Percentiles rank a stretch among this genome's conserved stretches.
Conservation (phyloP, 1,140 invertebrate species). For the Achatina immaculata region DNA sequence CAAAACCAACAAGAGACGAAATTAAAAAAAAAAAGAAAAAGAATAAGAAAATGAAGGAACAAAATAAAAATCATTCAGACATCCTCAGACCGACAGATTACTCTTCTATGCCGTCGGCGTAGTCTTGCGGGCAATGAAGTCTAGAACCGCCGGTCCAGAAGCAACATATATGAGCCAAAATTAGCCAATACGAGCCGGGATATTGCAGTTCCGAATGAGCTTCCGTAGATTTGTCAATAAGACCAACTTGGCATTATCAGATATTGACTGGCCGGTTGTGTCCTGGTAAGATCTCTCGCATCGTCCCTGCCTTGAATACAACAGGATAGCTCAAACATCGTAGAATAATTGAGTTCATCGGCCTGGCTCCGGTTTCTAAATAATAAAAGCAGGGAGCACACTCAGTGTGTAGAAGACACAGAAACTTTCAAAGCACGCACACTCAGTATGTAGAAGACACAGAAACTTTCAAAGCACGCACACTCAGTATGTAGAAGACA, state of each 20-base stretch:
- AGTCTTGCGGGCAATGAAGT: neutral
- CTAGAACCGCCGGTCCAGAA: neutral
- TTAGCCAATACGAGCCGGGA: neutral
- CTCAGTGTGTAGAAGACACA: too few species aligned
- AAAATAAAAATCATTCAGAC: neutral
- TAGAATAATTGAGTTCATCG: too few species aligned
- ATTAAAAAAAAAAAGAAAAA: neutral
- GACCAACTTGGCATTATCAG: neutral
- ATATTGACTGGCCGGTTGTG: constrained; percentile 4
- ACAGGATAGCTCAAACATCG: neutral
- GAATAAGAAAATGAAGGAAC: neutral
- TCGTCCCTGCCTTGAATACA: neutral
- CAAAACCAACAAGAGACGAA: too few species aligned
- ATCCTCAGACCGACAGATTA: neutral
- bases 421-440: too few species aligned
- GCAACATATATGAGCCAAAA: neutral
- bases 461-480: too few species aligned
- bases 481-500: too few species aligned
- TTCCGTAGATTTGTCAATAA: constrained; percentile 5
- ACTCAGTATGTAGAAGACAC: too few species aligned
- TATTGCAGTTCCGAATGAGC: constrained; percentile 1
- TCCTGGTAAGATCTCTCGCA: neutral
- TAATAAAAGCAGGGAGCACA: too few species aligned
- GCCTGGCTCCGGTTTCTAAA: too few species aligned
- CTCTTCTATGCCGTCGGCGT: neutral